These are phyloP conservation scores for Hydrozoanthus tunicans DNA, from an alignment of 64 coral and sea anemone species.

Conservation along the genomic window DNA sequence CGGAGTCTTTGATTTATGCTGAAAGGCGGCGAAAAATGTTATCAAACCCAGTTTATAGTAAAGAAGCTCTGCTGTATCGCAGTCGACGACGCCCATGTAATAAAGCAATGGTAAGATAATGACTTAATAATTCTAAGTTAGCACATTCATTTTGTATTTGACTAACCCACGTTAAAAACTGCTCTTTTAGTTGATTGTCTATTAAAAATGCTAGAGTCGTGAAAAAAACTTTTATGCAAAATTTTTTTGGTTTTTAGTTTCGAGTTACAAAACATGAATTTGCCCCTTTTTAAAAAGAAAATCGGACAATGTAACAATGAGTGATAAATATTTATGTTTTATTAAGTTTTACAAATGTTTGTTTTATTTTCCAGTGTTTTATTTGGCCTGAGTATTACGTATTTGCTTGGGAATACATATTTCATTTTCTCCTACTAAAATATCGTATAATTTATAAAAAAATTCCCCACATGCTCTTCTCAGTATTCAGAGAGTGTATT, in stretches of 20 bases:
- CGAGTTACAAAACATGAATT: background rate
- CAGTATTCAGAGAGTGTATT: background rate
- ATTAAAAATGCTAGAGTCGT: background rate
- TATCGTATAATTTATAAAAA: background rate
- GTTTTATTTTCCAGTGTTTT: too few species aligned
- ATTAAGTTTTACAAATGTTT: background rate
- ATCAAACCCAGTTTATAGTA: background rate
- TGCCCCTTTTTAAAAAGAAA: background rate
- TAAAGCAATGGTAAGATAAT: background rate
- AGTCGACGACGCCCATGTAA: background rate
- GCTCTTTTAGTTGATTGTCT: background rate
- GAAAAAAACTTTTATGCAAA: background rate
- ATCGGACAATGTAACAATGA: background rate
- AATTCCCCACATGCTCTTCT: background rate
- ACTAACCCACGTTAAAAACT: background rate
- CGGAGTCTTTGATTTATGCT: background rate
- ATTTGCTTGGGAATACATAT: background rate
- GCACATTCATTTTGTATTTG: background rate
- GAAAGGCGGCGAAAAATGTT: background rate
- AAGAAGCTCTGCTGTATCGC: background rate
- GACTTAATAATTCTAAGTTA: background rate
- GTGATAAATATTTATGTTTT: background rate
- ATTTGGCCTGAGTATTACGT: background rate
- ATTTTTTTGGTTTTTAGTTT: background rate
- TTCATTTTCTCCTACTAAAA: background rate